These are phyloP conservation scores for Catharus fuscescens DNA, from an alignment of 2,113 vertebrate species.

Conservation along the genomic window DNA sequence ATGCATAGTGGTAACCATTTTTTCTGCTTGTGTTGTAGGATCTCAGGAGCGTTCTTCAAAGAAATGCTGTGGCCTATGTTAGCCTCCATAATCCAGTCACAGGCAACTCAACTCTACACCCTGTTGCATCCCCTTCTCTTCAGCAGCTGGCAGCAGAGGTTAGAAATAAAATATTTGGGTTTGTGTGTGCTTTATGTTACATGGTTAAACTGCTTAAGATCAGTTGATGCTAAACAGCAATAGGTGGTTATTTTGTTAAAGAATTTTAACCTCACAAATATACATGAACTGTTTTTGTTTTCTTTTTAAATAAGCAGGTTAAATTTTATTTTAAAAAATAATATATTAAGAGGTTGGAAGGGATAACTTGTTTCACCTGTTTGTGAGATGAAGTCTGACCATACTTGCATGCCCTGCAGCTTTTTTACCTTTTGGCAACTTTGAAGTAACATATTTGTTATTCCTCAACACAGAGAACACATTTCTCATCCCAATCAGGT, in stretches of 20 bases:
- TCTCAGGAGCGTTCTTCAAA: constrained; percentile 84
- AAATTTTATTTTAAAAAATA: neutral
- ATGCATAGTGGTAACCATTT: neutral
- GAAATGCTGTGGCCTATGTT: constrained; percentile 86
- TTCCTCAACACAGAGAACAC: neutral
- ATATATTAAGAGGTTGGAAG: neutral
- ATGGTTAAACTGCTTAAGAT: neutral
- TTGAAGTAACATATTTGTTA: neutral
- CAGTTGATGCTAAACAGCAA: neutral
- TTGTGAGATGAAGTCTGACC: neutral
- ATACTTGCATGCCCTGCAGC: neutral
- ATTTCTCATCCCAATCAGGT: constrained; percentile 17
- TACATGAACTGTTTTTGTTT: neutral
- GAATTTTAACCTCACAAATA: neutral
- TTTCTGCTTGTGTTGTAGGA: constrained; percentile 76
- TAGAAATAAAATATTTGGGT: constrained; percentile 60
- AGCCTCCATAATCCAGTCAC: constrained; percentile 86
- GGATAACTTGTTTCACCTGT: neutral
- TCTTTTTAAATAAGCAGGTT: neutral
- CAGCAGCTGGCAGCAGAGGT: constrained; percentile 86
- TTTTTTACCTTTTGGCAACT: neutral
- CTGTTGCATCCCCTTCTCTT: constrained; percentile 87
- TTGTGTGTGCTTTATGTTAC: neutral
- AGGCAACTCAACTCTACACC: constrained; percentile 79
- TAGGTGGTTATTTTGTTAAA: neutral